Base-by-base conservation (phyloP, 2,113 vertebrate species). In the Arothron firmamentum region DNA sequence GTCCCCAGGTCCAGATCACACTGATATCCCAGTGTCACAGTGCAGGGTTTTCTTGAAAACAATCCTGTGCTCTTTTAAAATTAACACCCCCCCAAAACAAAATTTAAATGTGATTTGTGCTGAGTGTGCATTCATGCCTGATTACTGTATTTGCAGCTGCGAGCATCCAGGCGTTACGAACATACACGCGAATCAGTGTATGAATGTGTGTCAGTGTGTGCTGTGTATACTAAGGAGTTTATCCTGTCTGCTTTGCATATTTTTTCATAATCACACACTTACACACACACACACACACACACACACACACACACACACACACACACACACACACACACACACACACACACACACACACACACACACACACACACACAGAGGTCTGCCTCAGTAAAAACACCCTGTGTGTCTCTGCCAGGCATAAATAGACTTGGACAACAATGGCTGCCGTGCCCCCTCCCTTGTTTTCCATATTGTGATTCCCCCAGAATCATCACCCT, bases 121-220 rank as follows among this genome's bases (percentile, higher is more conserved):
- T 62, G 46, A 68, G 42, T 57, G 34, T 67, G 28, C 28, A 31
- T 45, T 15, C 68, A 28, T 65, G 14, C 72, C 23, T 45, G 49
- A 38, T 23, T 12, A 43, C 34, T 56, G 57, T 59, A 56, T 70
- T 42, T 56, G 59, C 19, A 59, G 28, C 43, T 18, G 31, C 20
- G 9, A 31, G 64, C 49, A 60, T 57, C 52, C 80, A 78, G 70
- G 67, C 8, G 2, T 67, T 31, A 60, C 58, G 13, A 17, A 47
- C 61, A 72, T 54, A 63, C 52, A 56, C 73, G 59, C 53, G 72
- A 65, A 66, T 55, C 31, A 62, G 59, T 58, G 74, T 75, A 74
- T 83, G 68, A 80, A 79, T 74, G 72, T 84, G 75, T 80, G 73
- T 77, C 69, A 78, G 74, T 38, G 47, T 68, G 61, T 75, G 70